Evolutionary conservation across 1,140 invertebrate species (phyloP), one percentile per base, ranked within the genome.

Genomic region (Danaus melanippus): DNA sequence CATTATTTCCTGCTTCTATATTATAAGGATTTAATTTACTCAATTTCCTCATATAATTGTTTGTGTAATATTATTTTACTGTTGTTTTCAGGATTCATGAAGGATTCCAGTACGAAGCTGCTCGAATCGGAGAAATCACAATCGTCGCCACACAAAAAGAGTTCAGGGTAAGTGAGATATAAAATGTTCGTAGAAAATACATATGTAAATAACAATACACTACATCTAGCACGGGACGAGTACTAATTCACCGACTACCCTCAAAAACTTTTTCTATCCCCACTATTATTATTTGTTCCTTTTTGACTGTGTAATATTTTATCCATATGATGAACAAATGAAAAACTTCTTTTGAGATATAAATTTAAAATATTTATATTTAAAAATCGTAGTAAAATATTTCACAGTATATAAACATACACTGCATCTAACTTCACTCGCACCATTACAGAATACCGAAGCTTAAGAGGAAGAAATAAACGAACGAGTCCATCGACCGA

Each of bases 391-490:
- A 44, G 42, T 46, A 60, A 54, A 43, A 41, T 50, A 60, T 68
- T 69, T 73, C 63, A 65, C 66, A 69, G 59, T 71, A 50, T 57
- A 46, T 64, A 48, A 48, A 39, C 45, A 52, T 62, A 46, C 69
- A 67, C 67, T 72, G 71, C 67, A 54, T 66, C 67, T 84, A 84
- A 86, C 79, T 56, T 42, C 75, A 79, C 79, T 46, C 57, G 75
- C 80, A 79, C 78, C 67, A 65, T 84, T 84, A 56, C 83, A 86
- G 83, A 75, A 86, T 86, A 70, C 83, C 83, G 75, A 86, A 86
- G 67, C 72, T 86, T 64, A 86, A 84, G 70, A 76, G 82, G 76
- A 82, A 77, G 79, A 84, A 85, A 74, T 63, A 63, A 64, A 58
- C 71, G 74, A 74, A 71, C 77, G 79, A 79, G 64, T 69, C 70